Evolutionary conservation across 2,113 vertebrate species (phyloP), one percentile per base, ranked within the genome.

Genomic region (Amazona vittata): DNA sequence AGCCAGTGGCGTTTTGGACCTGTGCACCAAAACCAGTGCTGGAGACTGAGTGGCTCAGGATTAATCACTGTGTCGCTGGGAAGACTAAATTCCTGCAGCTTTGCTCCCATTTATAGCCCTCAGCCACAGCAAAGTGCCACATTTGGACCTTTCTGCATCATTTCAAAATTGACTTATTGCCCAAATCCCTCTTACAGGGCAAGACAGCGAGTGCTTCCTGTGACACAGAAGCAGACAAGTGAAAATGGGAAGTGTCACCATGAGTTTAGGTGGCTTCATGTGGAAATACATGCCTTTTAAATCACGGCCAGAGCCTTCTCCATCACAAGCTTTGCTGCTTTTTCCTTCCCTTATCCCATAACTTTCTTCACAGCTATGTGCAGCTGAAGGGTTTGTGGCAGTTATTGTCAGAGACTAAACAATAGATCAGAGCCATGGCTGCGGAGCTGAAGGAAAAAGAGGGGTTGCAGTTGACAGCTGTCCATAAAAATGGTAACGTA

Each of bases 381-480:
- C 82, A 95, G 88, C 70, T 89, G 86, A 96, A 83, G 46, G 83
- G 50, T 95, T 96, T 94, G 94, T 98, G 96, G 96, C 96, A 96
- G 97, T 98, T 98, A 98, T 97, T 98, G 98, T 97, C 98, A 98
- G 96, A 96, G 90, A 91, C 96, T 96, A 93, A 96, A 97, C 97
- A 96, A 97, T 78, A 60, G 94, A 96, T 95, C 67, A 89, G 89
- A 91, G 82, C 70, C 25, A 80, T 8, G 53, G 39, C 28, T 5
- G 3, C 43, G 64, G 89, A 95, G 88, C 59, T 25, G 37, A 85
- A 78, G 64, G 91, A 97, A 98, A 80, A 97, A 89, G 96, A 83
- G 1, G 63, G 70, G 97, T 96, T 96, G 93, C 97, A 79, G 96
- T 97, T 98, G 98, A 98, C 98, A 98, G 98, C 98, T 98, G 98